Percentiles rank a stretch among this genome's conserved stretches.
Evolutionary conservation across 2,113 vertebrate species (phyloP).

Genomic region (Prolemur simus): DNA sequence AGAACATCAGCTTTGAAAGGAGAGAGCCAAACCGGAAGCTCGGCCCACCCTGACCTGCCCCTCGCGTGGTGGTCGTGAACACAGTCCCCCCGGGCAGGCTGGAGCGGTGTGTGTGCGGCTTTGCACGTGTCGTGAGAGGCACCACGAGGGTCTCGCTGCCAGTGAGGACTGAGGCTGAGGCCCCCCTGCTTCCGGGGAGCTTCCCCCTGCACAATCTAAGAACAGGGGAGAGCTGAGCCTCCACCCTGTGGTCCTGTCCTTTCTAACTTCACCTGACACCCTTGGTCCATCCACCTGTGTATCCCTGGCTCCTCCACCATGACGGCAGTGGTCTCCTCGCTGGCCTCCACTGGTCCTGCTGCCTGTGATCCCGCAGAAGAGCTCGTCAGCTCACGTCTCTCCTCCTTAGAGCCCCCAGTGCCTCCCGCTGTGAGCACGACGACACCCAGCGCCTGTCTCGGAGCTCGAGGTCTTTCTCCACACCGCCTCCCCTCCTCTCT

Average conservation of each 20-base stretch:
- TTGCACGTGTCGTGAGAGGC: fast-evolving
- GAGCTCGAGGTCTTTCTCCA: background rate
- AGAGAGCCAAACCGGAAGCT: too few species aligned
- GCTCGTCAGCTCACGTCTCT: fast-evolving
- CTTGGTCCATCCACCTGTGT: background rate
- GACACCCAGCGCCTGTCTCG: fast-evolving
- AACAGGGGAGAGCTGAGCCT: fast-evolving
- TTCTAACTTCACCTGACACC: fast-evolving
- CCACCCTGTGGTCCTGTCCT: fast-evolving
- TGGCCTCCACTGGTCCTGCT: background rate
- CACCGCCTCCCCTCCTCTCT: fast-evolving
- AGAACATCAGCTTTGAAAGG: background rate
- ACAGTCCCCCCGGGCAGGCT: fast-evolving
- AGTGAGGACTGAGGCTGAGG: fast-evolving
- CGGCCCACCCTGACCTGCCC: fast-evolving
- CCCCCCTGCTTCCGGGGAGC: fast-evolving
- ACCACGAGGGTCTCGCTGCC: fast-evolving
- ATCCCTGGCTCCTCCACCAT: too few species aligned
- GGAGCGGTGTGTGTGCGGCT: background rate
- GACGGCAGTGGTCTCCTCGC: fast-evolving
- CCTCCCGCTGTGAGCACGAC: too few species aligned
- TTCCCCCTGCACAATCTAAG: background rate
- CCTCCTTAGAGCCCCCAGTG: too few species aligned
- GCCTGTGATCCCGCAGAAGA: background rate
- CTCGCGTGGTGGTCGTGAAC: fast-evolving